Evolutionary conservation across 1,140 invertebrate genomes (phyloP).

Genomic region (Choristoneura fumiferana): DNA sequence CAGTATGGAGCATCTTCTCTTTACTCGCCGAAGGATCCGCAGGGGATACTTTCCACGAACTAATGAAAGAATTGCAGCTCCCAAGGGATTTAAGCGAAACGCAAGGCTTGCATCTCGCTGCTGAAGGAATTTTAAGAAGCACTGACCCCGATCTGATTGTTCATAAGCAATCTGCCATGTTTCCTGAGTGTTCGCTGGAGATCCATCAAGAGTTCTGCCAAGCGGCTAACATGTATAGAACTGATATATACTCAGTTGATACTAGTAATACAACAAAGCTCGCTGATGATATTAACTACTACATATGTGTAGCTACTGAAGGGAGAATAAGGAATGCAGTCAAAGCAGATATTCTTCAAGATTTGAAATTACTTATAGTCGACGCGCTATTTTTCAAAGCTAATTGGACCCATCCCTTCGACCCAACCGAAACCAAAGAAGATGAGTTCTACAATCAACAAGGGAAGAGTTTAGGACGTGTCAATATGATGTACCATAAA

Average conservation of each 20-base stretch:
- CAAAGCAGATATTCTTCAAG: constrained; percentile 55
- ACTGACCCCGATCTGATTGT: constrained; percentile 45
- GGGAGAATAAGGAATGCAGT: constrained; percentile 56
- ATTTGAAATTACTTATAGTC: constrained; percentile 82
- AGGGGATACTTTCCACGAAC: constrained; percentile 70
- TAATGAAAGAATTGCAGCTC: constrained; percentile 65
- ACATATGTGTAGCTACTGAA: constrained; percentile 60
- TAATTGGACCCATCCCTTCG: constrained; percentile 83
- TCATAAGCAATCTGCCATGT: constrained; percentile 54
- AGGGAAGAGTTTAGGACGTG: constrained; percentile 68
- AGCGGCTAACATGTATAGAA: constrained; percentile 51
- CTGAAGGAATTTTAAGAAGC: constrained; percentile 41
- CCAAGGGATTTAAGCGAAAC: constrained; percentile 58
- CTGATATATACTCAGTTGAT: constrained; percentile 56
- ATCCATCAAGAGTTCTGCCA: constrained; percentile 64
- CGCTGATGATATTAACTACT: constrained; percentile 63
- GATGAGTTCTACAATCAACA: constrained; percentile 75
- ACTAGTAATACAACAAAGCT: constrained; percentile 54
- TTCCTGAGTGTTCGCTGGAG: constrained; percentile 46
- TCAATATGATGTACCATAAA: constrained; percentile 79
- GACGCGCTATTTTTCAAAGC: constrained; percentile 90
- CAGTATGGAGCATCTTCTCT: constrained; percentile 75
- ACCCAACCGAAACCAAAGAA: constrained; percentile 77
- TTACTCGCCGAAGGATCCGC: constrained; percentile 75
- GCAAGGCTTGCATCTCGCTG: constrained; percentile 49